A percentile compares a stretch with the other conserved stretches of the same genome.
These are phyloP conservation scores for Physocephala rufipes DNA, from an alignment of 2,888 invertebrate genomes.

Conservation along the genomic window DNA sequence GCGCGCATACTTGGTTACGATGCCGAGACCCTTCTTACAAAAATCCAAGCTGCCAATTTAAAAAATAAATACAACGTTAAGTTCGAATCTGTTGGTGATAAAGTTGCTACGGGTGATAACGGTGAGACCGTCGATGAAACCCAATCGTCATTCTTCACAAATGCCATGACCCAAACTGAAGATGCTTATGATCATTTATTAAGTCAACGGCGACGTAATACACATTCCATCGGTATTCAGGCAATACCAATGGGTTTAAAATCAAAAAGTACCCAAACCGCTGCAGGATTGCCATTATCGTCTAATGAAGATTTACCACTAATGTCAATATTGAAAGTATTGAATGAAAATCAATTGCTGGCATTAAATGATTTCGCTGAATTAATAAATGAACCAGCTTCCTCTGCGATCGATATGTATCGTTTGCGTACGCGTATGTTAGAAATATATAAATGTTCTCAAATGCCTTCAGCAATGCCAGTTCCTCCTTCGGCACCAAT, in stretches of 20 bases:
- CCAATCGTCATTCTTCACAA: constrained; percentile 42
- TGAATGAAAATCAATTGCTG: constrained; percentile 48
- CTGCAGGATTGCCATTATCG: background rate
- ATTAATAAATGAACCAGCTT: constrained; percentile 41
- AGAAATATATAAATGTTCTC: constrained; percentile 48
- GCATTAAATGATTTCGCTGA: constrained; percentile 48
- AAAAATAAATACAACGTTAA: constrained; percentile 42
- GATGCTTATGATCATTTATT: constrained; percentile 32
- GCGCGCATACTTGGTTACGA: constrained; percentile 43
- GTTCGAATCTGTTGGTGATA: constrained; percentile 7
- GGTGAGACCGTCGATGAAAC: constrained; percentile 38
- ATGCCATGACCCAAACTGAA: constrained; percentile 48
- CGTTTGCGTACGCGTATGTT: constrained; percentile 42
- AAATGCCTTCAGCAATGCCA: constrained; percentile 39
- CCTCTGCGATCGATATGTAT: constrained; percentile 44
- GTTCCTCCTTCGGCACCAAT: background rate
- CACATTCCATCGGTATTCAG: constrained; percentile 41
- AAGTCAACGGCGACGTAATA: constrained; percentile 28
- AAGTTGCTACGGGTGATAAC: too few species aligned
- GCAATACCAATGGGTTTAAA: constrained; percentile 31
- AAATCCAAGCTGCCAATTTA: constrained; percentile 41
- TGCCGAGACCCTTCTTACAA: constrained; percentile 39
- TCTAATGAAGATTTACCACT: constrained; percentile 44
- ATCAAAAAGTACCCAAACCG: constrained; percentile 26
- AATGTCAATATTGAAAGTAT: constrained; percentile 41